Conservation (phyloP, 2,113 vertebrate species). For the Microcebus tavaratra region DNA sequence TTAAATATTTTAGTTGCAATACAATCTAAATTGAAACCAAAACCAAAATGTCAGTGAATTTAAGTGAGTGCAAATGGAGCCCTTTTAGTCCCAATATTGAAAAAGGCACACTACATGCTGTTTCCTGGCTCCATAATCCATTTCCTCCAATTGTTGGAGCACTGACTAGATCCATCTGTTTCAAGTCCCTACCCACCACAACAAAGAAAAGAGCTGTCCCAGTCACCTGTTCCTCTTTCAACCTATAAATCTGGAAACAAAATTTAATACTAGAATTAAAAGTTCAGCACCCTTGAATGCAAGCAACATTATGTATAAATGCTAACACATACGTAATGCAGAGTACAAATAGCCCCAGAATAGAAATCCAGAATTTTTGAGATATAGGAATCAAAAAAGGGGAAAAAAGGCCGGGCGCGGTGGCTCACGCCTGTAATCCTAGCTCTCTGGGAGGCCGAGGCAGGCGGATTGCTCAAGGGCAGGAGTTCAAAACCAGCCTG, state of each 20-base stretch:
- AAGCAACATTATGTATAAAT: slow-evolving; percentile 25
- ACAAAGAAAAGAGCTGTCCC: slow-evolving; percentile 36
- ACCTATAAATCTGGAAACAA: background rate
- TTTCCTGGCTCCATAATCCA: slow-evolving; percentile 62
- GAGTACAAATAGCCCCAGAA: slow-evolving; percentile 13
- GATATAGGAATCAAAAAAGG: background rate
- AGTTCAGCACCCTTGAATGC: background rate
- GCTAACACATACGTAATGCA: background rate
- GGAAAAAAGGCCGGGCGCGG: too few species aligned
- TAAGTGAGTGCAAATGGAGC: slow-evolving; percentile 29
- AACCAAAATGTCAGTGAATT: slow-evolving; percentile 36
- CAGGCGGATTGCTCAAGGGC: too few species aligned
- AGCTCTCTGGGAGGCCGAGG: too few species aligned
- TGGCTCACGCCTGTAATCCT: too few species aligned
- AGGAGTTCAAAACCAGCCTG: too few species aligned
- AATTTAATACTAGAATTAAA: slow-evolving; percentile 8
- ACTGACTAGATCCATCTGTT: background rate
- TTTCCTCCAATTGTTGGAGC: slow-evolving; percentile 65
- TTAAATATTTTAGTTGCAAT: slow-evolving; percentile 27
- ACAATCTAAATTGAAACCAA: slow-evolving; percentile 31
- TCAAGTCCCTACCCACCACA: background rate
- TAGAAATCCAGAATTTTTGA: background rate
- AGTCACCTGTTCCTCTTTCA: background rate
- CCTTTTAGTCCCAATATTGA: background rate
- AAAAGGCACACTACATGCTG: slow-evolving; percentile 5